Conservation (phyloP, 2,888 invertebrate species). For the Melanophora roralis region DNA sequence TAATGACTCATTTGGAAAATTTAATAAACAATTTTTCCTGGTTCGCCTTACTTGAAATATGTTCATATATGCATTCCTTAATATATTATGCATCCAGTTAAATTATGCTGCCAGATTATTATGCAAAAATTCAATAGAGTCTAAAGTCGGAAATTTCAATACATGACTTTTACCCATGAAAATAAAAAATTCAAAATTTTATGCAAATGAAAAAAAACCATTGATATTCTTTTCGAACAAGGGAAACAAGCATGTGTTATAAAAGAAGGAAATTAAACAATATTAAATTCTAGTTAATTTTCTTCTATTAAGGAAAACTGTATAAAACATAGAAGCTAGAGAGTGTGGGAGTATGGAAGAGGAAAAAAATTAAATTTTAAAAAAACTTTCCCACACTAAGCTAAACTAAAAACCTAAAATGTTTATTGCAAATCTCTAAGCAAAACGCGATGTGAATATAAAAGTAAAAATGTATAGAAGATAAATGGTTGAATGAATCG, state of each 20-base stretch:
- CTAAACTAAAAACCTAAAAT: conserved; percentile 32
- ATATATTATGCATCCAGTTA: background rate
- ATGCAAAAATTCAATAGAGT: conserved; percentile 13
- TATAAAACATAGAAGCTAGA: background rate
- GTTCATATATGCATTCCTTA: background rate
- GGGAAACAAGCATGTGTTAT: conserved; percentile 12
- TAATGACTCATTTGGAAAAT: no score
- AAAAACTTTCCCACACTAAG: conserved; percentile 59
- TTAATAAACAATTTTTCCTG: no score
- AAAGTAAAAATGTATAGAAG: conserved; percentile 17
- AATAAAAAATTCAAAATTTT: background rate
- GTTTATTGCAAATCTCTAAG: conserved; percentile 23
- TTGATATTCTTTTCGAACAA: conserved; percentile 13
- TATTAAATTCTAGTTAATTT: conserved; percentile 50
- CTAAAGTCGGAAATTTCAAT: conserved; percentile 17
- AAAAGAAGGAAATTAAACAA: conserved; percentile 13
- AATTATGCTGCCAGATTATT: conserved; percentile 27
- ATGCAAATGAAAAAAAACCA: conserved; percentile 26
- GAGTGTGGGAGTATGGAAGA: background rate
- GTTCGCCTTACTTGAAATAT: no score
- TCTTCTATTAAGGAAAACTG: conserved; percentile 34
- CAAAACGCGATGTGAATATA: conserved; percentile 29
- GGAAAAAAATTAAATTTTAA: background rate
- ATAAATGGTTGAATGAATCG: conserved; percentile 19
- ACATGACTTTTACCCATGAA: conserved; percentile 33